Evolutionary conservation across 2,113 vertebrate genomes (phyloP).

Genomic region (Reinhardtius hippoglossoides): DNA sequence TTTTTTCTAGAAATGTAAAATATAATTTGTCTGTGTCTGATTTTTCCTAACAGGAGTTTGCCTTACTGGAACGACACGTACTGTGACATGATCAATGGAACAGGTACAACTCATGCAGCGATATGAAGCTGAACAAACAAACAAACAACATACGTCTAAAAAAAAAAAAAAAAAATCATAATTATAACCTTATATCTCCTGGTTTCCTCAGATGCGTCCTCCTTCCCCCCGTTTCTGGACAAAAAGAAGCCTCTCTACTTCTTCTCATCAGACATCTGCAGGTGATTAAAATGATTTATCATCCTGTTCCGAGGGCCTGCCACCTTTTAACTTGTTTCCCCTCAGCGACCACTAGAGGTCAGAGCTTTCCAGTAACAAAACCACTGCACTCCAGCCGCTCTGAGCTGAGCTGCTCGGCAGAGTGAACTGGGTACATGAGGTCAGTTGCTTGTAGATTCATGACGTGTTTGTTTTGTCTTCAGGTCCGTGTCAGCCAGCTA

Average conservation of each 20-base stretch:
- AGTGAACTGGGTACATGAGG: neutral
- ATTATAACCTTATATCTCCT: neutral
- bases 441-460: neutral
- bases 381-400: no score
- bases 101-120: constrained; percentile 81
- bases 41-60: constrained; percentile 81
- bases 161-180: neutral
- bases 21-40: neutral
- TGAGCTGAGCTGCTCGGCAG: no score
- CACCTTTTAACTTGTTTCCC: constrained; percentile 4
- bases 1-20: neutral
- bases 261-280: constrained; percentile 96
- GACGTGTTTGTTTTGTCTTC: constrained; percentile 14
- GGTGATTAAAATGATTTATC: constrained; percentile 76
- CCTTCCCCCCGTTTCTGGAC: constrained; percentile 90
- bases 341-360: constrained; percentile 65
- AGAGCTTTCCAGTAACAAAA: constrained; percentile 22
- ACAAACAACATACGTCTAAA: no score
- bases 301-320: neutral
- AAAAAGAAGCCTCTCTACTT: constrained; percentile 84
- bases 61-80: constrained; percentile 84
- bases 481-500: constrained; percentile 91
- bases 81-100: constrained; percentile 94
- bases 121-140: no score
- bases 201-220: constrained; percentile 86